phyloP scores from a whole-genome alignment of 2,797 vertebrate genomes.

The Aplochiton taeniatus region DNA sequence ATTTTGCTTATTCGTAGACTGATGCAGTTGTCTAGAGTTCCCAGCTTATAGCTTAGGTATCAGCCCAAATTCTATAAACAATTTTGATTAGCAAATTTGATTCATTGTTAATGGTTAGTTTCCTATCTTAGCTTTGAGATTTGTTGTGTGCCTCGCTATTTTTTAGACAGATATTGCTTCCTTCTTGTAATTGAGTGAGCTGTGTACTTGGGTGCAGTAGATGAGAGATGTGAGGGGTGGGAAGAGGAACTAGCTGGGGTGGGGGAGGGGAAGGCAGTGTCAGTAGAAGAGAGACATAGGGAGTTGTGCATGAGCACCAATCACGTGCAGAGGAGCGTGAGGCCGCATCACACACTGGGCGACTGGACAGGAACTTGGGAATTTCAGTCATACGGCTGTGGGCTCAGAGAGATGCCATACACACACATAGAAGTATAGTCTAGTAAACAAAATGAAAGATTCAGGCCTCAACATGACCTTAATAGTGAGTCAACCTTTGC shows the following conservation, averaged over 20 bases:
- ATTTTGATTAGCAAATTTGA: background rate
- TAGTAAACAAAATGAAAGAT: conserved; percentile 8
- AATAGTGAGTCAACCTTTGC: conserved; percentile 3
- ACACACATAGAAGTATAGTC: conserved; percentile 10
- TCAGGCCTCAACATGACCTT: conserved; percentile 11
- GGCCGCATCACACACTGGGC: conserved; percentile 41
- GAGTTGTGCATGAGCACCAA: conserved; percentile 48
- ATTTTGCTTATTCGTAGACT: no score
- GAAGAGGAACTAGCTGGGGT: background rate
- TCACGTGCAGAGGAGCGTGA: conserved; percentile 73
- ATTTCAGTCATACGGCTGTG: conserved; percentile 31
- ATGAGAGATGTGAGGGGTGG: conserved; percentile 37
- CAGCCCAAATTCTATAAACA: no score
- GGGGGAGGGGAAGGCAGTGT: conserved; percentile 30
- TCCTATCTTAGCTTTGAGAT: background rate
- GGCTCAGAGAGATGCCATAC: conserved; percentile 10
- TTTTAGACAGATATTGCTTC: conserved; percentile 16
- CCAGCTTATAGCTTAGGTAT: no score
- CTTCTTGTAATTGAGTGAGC: conserved; percentile 15
- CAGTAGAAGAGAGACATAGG: conserved; percentile 51
- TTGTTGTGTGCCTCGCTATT: background rate
- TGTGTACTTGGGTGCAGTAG: conserved; percentile 44
- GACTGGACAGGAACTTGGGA: conserved; percentile 28
- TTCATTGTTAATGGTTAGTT: background rate
- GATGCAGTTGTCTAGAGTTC: no score